These are phyloP conservation scores for Nasua narica DNA, from an alignment of 2,797 vertebrate species.

Conservation along the genomic window DNA sequence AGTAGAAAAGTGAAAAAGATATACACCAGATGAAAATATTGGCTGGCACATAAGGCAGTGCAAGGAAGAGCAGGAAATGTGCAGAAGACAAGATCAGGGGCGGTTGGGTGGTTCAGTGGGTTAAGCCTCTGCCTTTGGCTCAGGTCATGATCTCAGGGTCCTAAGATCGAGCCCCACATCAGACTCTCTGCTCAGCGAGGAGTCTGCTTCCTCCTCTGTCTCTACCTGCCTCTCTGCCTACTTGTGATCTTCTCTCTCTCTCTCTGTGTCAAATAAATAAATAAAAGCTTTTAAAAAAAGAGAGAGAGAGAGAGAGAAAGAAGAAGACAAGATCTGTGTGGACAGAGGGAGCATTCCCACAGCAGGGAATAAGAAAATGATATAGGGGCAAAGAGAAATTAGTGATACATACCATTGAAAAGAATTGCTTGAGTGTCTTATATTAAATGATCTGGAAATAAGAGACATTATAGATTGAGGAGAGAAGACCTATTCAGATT, in stretches of 20 bases:
- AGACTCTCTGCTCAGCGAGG: too few relatives aligned
- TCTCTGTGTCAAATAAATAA: too few relatives aligned
- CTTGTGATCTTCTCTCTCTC: too few relatives aligned
- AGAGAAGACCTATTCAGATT: not conserved
- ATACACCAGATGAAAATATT: not conserved
- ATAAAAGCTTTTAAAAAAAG: too few relatives aligned
- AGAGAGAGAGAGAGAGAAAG: too few relatives aligned
- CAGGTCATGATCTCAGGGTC: too few relatives aligned
- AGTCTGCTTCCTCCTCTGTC: too few relatives aligned
- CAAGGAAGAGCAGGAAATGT: not conserved
- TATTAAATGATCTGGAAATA: not conserved
- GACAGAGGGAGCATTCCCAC: not conserved
- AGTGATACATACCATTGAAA: not conserved
- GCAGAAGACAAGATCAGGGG: not conserved
- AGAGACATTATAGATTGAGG: not conserved
- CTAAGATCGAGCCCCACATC: too few relatives aligned
- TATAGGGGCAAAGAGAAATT: not conserved
- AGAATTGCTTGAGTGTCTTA: not conserved
- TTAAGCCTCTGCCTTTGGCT: too few relatives aligned
- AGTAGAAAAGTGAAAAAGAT: not conserved
- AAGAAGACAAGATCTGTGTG: not conserved
- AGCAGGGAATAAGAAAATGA: rapidly evolving
- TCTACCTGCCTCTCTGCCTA: too few relatives aligned
- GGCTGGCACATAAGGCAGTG: too few relatives aligned
- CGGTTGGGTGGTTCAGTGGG: too few relatives aligned